A percentile compares a stretch with the other conserved stretches of the same genome.
These are phyloP conservation scores for Cyprinodon tularosa DNA, from an alignment of 2,113 vertebrate species.

Conservation along the genomic window DNA sequence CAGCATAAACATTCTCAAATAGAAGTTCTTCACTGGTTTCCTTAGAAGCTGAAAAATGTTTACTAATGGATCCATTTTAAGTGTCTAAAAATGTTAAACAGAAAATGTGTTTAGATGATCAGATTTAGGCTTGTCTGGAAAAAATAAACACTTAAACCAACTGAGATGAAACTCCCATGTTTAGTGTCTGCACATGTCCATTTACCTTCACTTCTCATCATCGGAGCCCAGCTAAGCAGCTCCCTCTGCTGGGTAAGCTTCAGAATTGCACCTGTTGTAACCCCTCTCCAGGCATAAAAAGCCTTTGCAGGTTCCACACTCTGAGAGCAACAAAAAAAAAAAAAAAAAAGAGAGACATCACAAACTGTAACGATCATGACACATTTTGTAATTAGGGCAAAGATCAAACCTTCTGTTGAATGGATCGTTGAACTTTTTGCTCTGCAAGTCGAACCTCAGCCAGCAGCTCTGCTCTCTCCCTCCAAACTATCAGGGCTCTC, in stretches of 20 bases:
- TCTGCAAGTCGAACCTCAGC: slow-evolving; percentile 53
- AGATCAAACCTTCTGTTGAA: slow-evolving; percentile 81
- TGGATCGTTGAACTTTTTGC: slow-evolving; percentile 66
- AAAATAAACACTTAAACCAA: not conserved
- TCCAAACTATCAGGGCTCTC: slow-evolving; percentile 76
- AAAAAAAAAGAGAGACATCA: not conserved
- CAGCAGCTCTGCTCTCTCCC: slow-evolving; percentile 66
- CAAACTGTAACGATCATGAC: not conserved
- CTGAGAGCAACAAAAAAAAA: slow-evolving; percentile 1
- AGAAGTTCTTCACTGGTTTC: not conserved
- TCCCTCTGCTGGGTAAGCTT: slow-evolving; percentile 71
- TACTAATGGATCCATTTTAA: too few species aligned
- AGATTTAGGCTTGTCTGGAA: not conserved
- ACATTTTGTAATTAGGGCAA: not conserved
- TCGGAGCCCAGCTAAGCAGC: slow-evolving; percentile 69
- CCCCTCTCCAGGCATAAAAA: slow-evolving; percentile 80
- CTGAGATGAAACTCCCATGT: not conserved
- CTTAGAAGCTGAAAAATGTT: too few species aligned
- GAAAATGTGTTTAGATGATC: not conserved
- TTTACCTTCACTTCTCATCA: slow-evolving; percentile 77
- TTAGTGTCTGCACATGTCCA: not conserved
- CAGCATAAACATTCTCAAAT: not conserved
- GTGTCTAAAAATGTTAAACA: too few species aligned
- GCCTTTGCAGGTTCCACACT: slow-evolving; percentile 50
- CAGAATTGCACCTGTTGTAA: slow-evolving; percentile 38